phyloP scores from a whole-genome alignment of 2,888 invertebrate species.

The Drosophila koepferae region DNA sequence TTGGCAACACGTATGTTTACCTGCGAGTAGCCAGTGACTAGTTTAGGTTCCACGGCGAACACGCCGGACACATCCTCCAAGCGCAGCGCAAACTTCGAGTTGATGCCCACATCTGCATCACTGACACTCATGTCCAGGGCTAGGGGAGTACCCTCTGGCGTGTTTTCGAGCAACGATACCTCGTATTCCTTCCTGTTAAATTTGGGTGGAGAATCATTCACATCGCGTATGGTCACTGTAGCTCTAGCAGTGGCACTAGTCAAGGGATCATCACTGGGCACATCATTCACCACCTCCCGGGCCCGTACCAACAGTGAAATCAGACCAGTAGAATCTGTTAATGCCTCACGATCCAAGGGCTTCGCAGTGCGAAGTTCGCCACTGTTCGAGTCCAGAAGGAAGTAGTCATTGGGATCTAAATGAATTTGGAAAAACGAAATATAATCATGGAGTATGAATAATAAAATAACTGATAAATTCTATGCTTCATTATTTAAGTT shows the following conservation, averaged over 20 bases:
- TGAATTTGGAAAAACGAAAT: neutral
- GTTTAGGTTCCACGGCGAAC: slow-evolving; percentile 93
- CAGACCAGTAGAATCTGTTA: slow-evolving; percentile 92
- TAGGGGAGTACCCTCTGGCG: slow-evolving; percentile 92
- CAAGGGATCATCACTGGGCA: slow-evolving; percentile 88
- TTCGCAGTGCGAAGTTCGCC: slow-evolving; percentile 94
- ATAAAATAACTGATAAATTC: neutral
- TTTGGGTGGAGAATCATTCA: slow-evolving; percentile 94
- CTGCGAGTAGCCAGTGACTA: slow-evolving; percentile 92
- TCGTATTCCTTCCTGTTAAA: slow-evolving; percentile 93
- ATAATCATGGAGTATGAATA: neutral
- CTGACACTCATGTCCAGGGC: slow-evolving; percentile 94
- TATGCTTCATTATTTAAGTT: too few species aligned
- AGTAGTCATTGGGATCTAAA: slow-evolving; percentile 94
- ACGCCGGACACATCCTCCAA: slow-evolving; percentile 92
- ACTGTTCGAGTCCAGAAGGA: slow-evolving; percentile 90
- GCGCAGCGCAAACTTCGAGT: slow-evolving; percentile 92
- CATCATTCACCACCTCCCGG: slow-evolving; percentile 91
- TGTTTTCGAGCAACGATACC: slow-evolving; percentile 93
- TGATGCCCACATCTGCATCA: slow-evolving; percentile 94
- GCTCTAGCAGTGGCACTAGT: slow-evolving; percentile 90
- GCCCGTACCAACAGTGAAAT: slow-evolving; percentile 92
- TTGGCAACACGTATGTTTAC: slow-evolving; percentile 93
- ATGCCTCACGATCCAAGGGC: slow-evolving; percentile 93
- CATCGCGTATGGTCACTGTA: slow-evolving; percentile 93